Evolutionary conservation across 1,140 invertebrate genomes (phyloP).

Genomic region (Ips nitidus): DNA sequence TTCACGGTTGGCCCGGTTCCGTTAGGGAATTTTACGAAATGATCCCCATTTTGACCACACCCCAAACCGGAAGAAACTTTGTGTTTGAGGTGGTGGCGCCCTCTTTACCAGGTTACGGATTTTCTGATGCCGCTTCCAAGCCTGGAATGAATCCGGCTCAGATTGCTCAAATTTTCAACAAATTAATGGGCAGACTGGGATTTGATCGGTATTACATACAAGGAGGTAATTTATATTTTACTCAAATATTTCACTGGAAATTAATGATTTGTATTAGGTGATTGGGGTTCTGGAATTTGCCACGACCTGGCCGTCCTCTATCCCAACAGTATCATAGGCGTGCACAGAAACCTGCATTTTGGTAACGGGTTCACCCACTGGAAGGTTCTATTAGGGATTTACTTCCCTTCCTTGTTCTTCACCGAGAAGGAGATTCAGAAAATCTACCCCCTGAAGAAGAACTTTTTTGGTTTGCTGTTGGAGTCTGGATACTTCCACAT

Average conservation of each 20-base stretch:
- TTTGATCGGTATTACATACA: slow-evolving; percentile 77
- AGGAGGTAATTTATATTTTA: slow-evolving; percentile 63
- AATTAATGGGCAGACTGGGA: slow-evolving; percentile 80
- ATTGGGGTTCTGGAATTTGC: slow-evolving; percentile 73
- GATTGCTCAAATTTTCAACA: slow-evolving; percentile 74
- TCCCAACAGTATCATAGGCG: slow-evolving; percentile 68
- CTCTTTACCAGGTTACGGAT: slow-evolving; percentile 72
- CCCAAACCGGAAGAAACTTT: slow-evolving; percentile 58
- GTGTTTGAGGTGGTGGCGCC: slow-evolving; percentile 72
- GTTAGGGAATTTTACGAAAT: slow-evolving; percentile 84
- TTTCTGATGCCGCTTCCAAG: slow-evolving; percentile 55
- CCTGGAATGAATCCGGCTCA: slow-evolving; percentile 65
- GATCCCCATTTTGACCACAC: slow-evolving; percentile 68
- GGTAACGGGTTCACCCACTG: not conserved
- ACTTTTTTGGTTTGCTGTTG: not conserved
- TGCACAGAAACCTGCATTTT: slow-evolving; percentile 64
- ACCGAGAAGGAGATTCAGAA: slow-evolving; percentile 3
- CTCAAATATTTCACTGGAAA: too few species aligned
- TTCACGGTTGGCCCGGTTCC: slow-evolving; percentile 92
- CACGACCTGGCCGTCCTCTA: slow-evolving; percentile 64
- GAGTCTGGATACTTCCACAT: slow-evolving; percentile 84
- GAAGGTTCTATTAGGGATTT: not conserved
- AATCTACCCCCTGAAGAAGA: not conserved
- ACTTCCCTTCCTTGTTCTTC: slow-evolving; percentile 14
- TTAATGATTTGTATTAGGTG: slow-evolving; percentile 56